Base-by-base conservation (phyloP, 2,888 invertebrate genomes). In the Dasysyrphus albostriatus region DNA sequence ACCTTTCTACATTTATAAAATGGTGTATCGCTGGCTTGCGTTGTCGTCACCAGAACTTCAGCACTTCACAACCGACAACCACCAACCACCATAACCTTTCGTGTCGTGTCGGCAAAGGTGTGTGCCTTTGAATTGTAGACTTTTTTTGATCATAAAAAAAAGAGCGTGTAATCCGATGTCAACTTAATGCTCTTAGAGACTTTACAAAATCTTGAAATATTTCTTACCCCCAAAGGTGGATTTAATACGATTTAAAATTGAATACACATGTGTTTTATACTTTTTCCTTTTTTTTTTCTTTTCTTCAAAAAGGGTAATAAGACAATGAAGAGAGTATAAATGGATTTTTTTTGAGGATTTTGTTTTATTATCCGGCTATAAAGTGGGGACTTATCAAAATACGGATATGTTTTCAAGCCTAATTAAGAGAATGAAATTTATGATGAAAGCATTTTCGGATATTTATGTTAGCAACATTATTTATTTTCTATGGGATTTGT, bases 151-250 rank as follows among this genome's bases (percentile, higher is more conserved):
- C 56, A 49, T 69, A 37, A 19, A 32, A 78, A n/a, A 51, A 72
- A 29, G 16, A 49, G 1, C 24, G 16, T 42, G 42, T 79, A 79
- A 79, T 72, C 78, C 72, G 63, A 72, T 79, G 72, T 59, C 51
- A 56, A 51, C 44, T 59, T 78, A 78, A 78, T 72, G 70, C 72
- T 67, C 37, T 37, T 56, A 56, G 44, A 79, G 37, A 63, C 63
- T 24, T 72, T 39, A 59, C 19, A 37, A 32, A 67, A 67, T 67
- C 67, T 67, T 67, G 67, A 67, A 67, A 67, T 67, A 67, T 67
- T 49, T 49, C 49, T 37, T 49, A 34, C 19, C 37, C 37, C 19
- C 49, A 32, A 34, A 67, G 49, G 67, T 67, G 67, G 67, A 67
- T 67, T 49, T 67, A 49, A 67, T 67, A 19, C 67, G 67, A 67